phyloP scores from a whole-genome alignment of 30 jellyfish, hydroid and myxozoan species.

The Cassiopea xamachana region DNA sequence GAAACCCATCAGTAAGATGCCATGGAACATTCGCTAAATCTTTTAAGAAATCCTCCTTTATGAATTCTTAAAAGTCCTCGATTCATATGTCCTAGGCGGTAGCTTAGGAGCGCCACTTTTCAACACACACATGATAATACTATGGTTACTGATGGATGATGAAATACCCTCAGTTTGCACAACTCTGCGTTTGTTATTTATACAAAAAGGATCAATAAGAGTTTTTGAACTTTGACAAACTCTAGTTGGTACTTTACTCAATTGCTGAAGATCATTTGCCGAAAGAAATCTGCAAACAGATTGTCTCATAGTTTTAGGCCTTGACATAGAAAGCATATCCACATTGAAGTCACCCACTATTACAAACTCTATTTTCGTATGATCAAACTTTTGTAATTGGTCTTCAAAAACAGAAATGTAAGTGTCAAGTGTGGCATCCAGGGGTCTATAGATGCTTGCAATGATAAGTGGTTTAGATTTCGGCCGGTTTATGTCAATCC shows the following conservation, averaged over 20 bases:
- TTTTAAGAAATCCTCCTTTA: slow-evolving; percentile 42
- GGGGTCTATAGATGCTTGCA: slow-evolving; percentile 29
- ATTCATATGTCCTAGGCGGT: slow-evolving; percentile 47
- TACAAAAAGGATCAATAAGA: slow-evolving; percentile 23
- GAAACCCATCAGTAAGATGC: slow-evolving; percentile 55
- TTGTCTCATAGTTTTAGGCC: slow-evolving; percentile 33
- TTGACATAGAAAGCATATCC: slow-evolving; percentile 48
- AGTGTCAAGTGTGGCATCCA: slow-evolving; percentile 21
- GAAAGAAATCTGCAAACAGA: slow-evolving; percentile 36
- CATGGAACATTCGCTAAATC: slow-evolving; percentile 48
- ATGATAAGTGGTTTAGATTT: slow-evolving; percentile 33
- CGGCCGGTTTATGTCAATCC: slow-evolving; percentile 37
- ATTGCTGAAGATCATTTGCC: slow-evolving; percentile 42
- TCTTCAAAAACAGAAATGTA: slow-evolving; percentile 27
- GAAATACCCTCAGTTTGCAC: slow-evolving; percentile 42
- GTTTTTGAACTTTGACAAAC: slow-evolving; percentile 44
- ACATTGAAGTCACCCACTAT: slow-evolving; percentile 42
- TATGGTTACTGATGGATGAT: slow-evolving; percentile 34
- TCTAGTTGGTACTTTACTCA: slow-evolving; percentile 13
- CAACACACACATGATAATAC: slow-evolving; percentile 47
- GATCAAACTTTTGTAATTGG: slow-evolving; percentile 39
- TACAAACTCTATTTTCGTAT: slow-evolving; percentile 5
- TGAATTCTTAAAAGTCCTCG: slow-evolving; percentile 30
- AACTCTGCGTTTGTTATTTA: slow-evolving; percentile 29
- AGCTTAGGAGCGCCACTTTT: slow-evolving; percentile 60